Percentiles rank a stretch among this genome's conserved stretches.
Conservation (phyloP, 2,888 invertebrate genomes). For the Plagodis pulveraria region DNA sequence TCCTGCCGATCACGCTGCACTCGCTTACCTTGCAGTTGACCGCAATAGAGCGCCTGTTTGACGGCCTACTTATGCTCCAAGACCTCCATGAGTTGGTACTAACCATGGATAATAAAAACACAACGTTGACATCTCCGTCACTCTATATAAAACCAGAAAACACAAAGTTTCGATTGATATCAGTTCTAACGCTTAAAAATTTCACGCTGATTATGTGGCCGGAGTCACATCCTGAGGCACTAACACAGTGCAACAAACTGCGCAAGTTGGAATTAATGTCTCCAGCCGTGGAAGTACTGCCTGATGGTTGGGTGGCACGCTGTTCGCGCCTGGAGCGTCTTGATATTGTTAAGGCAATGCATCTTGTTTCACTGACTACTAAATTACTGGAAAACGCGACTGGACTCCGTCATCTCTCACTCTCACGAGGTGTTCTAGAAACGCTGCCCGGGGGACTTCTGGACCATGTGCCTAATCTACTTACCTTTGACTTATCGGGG, state of each 20-base stretch:
- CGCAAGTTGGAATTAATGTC: conserved; percentile 33
- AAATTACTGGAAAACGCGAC: conserved; percentile 41
- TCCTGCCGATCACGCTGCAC: conserved; percentile 86
- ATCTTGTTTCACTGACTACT: conserved; percentile 35
- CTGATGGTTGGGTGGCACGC: conserved; percentile 17
- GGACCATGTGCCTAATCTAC: neutral
- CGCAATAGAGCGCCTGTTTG: conserved; percentile 11
- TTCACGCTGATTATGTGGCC: conserved; percentile 19
- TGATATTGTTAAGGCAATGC: neutral
- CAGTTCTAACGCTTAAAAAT: conserved; percentile 10
- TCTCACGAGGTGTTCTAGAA: conserved; percentile 22
- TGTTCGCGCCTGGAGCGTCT: conserved; percentile 21
- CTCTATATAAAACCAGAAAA: neutral
- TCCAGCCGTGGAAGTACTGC: conserved; percentile 30
- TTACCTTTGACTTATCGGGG: neutral
- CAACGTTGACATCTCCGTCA: too few species aligned
- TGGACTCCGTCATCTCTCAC: conserved; percentile 26
- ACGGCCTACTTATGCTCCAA: conserved; percentile 13
- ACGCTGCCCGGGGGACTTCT: neutral
- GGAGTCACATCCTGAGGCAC: neutral
- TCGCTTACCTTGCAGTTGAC: conserved; percentile 4
- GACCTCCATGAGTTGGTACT: conserved; percentile 7
- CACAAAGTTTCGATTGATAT: conserved; percentile 2
- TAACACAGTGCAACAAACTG: conserved; percentile 23
- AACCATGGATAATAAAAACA: conserved; percentile 4